Conservation (phyloP, 2,797 vertebrate genomes). For the Holocentrus rufus region DNA sequence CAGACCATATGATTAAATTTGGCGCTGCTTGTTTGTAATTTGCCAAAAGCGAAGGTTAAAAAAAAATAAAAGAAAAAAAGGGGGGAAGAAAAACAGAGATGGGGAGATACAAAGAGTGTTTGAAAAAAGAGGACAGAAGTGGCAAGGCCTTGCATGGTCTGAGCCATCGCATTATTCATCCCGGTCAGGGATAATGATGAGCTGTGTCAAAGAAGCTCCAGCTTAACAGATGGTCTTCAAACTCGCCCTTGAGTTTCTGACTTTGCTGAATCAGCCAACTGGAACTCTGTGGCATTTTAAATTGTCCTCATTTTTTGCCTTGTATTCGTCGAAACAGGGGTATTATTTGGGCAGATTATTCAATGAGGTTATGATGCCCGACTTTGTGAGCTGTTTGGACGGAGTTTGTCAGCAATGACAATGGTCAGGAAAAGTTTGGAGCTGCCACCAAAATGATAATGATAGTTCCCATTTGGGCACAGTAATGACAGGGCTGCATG, state of each 20-base stretch:
- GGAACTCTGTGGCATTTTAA: conserved; percentile 49
- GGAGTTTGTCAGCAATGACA: not conserved
- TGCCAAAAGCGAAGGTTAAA: not conserved
- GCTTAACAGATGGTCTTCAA: conserved; percentile 75
- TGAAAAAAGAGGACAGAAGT: conserved; percentile 16
- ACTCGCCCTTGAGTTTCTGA: conserved; percentile 67
- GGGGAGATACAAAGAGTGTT: conserved; percentile 15
- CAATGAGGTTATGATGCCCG: conserved; percentile 2
- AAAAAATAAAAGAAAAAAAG: not conserved
- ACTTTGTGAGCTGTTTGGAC: conserved; percentile 7
- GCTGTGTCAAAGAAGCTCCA: conserved; percentile 42
- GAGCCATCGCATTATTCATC: conserved; percentile 52
- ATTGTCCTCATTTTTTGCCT: conserved; percentile 38
- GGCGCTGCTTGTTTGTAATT: not conserved
- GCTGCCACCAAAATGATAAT: not conserved
- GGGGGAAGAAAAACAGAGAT: not conserved
- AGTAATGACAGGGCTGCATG: conserved; percentile 10
- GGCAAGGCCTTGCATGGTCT: not conserved
- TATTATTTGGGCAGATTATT: conserved; percentile 35
- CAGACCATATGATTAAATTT: conserved; percentile 4
- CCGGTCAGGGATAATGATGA: conserved; percentile 58
- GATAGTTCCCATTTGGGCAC: conserved; percentile 6
- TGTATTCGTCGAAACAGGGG: conserved; percentile 24
- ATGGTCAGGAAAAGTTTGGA: not conserved
- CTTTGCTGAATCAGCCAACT: conserved; percentile 56